A percentile compares a stretch with the other conserved stretches of the same genome.
Evolutionary conservation across 2,797 vertebrate genomes (phyloP).

Genomic region (Nothura maculosa): DNA sequence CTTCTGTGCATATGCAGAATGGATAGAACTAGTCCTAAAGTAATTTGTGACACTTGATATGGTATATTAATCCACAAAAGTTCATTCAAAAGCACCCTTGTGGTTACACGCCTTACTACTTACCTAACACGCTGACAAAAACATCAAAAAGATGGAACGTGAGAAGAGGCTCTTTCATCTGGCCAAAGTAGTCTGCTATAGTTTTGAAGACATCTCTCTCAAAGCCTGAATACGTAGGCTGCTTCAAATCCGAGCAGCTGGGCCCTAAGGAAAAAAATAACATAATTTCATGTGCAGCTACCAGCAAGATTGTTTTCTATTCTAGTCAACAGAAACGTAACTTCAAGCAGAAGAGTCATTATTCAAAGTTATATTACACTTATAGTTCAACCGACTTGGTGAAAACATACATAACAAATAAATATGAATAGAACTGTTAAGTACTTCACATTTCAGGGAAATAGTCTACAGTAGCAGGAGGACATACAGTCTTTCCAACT

Average conservation of each 20-base stretch:
- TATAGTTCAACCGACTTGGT: not conserved
- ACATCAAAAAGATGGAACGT: constrained; percentile 94
- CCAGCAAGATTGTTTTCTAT: not conserved
- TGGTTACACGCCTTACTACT: constrained; percentile 65
- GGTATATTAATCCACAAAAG: not conserved
- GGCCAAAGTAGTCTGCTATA: constrained; percentile 91
- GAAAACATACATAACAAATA: not conserved
- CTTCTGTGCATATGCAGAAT: not conserved
- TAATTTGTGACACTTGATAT: not conserved
- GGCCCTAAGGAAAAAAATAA: constrained; percentile 79
- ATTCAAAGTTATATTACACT: not conserved
- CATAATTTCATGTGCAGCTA: not conserved
- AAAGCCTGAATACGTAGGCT: constrained; percentile 91
- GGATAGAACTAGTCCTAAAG: not conserved
- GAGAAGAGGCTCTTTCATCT: constrained; percentile 91
- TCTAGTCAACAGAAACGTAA: not conserved
- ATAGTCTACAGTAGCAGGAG: not conserved
- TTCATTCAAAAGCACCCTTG: not conserved
- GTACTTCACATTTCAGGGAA: not conserved
- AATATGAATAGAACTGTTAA: not conserved
- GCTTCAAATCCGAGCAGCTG: constrained; percentile 86
- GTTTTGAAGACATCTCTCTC: constrained; percentile 95
- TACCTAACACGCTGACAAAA: constrained; percentile 94
- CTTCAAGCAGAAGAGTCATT: rapidly evolving
- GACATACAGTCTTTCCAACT: not conserved